Conservation (phyloP, 53 echinoderm and acorn worm species). For the Stichopus horrens region DNA sequence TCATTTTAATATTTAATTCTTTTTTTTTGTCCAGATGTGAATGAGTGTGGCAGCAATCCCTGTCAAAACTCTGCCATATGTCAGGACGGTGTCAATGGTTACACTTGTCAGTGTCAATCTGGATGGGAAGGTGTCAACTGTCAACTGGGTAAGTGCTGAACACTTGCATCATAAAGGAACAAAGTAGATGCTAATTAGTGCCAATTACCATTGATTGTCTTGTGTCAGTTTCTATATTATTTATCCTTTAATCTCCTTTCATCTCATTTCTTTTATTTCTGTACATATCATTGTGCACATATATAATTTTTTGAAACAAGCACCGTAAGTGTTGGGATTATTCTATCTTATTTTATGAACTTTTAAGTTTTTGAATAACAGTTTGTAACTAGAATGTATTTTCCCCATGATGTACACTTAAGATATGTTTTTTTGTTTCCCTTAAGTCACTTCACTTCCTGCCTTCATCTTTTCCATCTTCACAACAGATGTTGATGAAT, state of each 20-base stretch:
- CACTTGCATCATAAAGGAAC: background rate
- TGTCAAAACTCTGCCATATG: slow-evolving; percentile 39
- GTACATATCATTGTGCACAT: background rate
- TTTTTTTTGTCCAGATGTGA: slow-evolving; percentile 5
- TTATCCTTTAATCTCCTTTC: background rate
- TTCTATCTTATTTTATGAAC: no score
- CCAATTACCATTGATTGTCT: background rate
- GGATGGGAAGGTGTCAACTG: slow-evolving; percentile 56
- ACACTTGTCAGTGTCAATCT: slow-evolving; percentile 10
- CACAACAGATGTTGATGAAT: slow-evolving; percentile 65
- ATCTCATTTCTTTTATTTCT: background rate
- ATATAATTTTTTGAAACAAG: no score
- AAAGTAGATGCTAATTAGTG: background rate
- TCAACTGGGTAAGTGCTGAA: background rate
- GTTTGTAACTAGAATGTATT: no score
- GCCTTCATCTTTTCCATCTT: background rate
- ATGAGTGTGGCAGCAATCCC: slow-evolving; percentile 46
- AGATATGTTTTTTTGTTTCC: no score
- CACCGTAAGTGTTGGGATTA: no score
- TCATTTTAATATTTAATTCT: no score
- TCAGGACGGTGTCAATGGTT: background rate
- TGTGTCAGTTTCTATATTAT: no score
- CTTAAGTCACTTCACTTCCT: background rate
- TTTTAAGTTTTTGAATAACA: no score
- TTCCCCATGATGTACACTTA: no score